phyloP scores from a whole-genome alignment of 2,888 invertebrate genomes.

The Nemoura dubitans region DNA sequence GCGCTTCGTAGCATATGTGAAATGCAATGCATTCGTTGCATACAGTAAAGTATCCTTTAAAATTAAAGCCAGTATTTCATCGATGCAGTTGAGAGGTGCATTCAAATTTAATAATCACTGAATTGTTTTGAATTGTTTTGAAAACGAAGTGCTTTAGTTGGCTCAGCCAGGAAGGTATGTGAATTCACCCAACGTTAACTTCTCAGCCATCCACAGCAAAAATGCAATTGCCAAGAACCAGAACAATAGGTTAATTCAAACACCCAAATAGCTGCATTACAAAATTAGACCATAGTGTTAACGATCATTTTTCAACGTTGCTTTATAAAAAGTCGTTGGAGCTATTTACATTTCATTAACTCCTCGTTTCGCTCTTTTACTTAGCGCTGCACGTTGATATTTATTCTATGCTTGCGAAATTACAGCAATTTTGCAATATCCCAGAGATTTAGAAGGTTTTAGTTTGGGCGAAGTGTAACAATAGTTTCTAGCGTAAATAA shows the following conservation, averaged over 20 bases:
- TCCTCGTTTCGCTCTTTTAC: neutral
- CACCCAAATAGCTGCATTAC: neutral
- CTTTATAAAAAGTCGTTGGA: neutral
- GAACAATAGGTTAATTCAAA: neutral
- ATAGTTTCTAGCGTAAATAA: neutral
- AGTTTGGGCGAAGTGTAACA: neutral
- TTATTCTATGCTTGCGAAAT: neutral
- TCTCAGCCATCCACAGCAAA: neutral
- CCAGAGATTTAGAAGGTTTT: neutral
- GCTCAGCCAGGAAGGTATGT: neutral
- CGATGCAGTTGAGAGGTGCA: too few species aligned
- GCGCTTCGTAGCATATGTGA: too few species aligned
- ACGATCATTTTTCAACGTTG: neutral
- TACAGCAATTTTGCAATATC: neutral
- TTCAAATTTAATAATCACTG: too few species aligned
- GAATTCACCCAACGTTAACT: neutral
- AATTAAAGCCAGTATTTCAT: too few species aligned
- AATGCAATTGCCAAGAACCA: neutral
- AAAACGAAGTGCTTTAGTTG: too few species aligned
- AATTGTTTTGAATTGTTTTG: too few species aligned
- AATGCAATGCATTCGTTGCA: too few species aligned
- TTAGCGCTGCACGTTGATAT: neutral
- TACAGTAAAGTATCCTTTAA: too few species aligned
- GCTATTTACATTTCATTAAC: neutral
- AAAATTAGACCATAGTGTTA: neutral